Base-by-base conservation (phyloP, 2,888 invertebrate species). In the Ernsta delagoae region DNA sequence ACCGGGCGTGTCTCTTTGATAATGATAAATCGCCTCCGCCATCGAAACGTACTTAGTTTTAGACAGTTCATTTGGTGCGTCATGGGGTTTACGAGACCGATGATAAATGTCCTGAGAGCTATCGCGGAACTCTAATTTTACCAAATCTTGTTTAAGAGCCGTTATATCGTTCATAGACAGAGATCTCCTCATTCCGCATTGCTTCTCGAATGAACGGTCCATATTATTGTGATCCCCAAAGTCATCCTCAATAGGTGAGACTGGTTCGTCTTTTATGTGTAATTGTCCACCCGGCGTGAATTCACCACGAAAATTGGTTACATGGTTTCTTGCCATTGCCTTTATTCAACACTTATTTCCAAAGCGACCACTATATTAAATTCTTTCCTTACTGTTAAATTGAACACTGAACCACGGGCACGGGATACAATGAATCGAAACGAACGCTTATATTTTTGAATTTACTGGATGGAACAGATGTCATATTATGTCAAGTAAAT, bases 21-120 rank as follows among this genome's bases (percentile, higher is more conserved):
- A 95, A 71, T 94, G 94, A 71, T 91, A 91, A 65, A 95, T 87
- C 65, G 93, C 90, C 80, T 95, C 95, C 6, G 95, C 95, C 90
- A 95, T 89, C 1, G 95, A 94, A n/a, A 94, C 90, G 79, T 94
- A 95, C 75, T 91, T 94, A 1, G 81, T 87, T 80, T 75, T 86
- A 0, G 89, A 87, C n/a, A 85, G 72, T 48, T 87, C 86, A 36
- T 81, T 78, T 9, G 79, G 77, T n/a, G 76, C 79, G 45, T 76
- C 81, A 11, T 79, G 79, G 50, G 80, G 81, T 48, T 80, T 82
- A 45, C 83, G 81, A 69, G 83, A 80, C 71, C 82, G 83, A 60
- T 80, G 77, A 65, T 82, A 77, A 48, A 75, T 73, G 60, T 83
- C 81, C 64, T 83, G 79, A 60, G 74, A 79, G 41, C 82, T 78